phyloP scores from a whole-genome alignment of 2,888 invertebrate species.

The Rhagium mordax region DNA sequence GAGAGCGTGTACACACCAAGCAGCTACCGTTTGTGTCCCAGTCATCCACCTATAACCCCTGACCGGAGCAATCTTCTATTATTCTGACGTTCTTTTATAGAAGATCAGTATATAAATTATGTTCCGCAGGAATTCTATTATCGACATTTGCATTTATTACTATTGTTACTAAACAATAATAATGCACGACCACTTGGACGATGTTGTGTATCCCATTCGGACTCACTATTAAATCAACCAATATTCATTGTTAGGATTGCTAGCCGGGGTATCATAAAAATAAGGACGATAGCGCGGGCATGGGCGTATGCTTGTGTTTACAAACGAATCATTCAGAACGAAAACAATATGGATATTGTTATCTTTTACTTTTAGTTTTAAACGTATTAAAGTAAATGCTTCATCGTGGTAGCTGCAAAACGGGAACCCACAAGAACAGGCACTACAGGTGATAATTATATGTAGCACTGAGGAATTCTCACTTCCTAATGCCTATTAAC shows the following conservation, averaged over 20 bases:
- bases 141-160: slow-evolving; percentile 62
- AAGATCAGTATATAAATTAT: slow-evolving; percentile 49
- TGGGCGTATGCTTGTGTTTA: neutral
- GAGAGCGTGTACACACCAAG: slow-evolving; percentile 44
- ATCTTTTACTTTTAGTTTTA: too few relatives aligned
- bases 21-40: slow-evolving; percentile 37
- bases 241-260: slow-evolving; percentile 44
- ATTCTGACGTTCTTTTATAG: slow-evolving; percentile 38
- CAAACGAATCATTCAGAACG: too few relatives aligned
- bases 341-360: too few relatives aligned
- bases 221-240: slow-evolving; percentile 51
- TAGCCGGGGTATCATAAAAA: neutral
- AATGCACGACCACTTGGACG: slow-evolving; percentile 53
- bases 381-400: too few relatives aligned
- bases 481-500: neutral
- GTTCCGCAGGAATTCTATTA: slow-evolving; percentile 53
- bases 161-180: slow-evolving; percentile 61
- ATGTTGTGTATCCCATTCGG: slow-evolving; percentile 50
- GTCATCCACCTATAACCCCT: slow-evolving; percentile 54
- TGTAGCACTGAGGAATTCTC: slow-evolving; percentile 12
- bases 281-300: neutral
- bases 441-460: neutral
- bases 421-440: neutral
- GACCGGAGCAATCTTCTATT: slow-evolving; percentile 41
- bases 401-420: too few relatives aligned